Evolutionary conservation across 2,113 vertebrate genomes (phyloP).

Genomic region (Carollia perspicillata): DNA sequence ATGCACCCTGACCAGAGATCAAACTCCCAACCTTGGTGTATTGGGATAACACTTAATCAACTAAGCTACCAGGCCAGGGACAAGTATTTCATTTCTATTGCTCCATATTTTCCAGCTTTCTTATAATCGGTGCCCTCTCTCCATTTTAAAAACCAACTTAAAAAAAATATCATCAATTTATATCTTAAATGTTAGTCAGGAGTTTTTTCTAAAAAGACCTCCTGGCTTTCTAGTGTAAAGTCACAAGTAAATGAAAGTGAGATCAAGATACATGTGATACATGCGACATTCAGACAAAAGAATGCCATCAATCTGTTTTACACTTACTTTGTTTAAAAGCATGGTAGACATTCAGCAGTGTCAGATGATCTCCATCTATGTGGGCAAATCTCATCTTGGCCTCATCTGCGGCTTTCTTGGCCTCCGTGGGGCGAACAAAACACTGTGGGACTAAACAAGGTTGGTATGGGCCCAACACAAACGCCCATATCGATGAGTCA

Average conservation of each 20-base stretch:
- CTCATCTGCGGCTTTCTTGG: conserved; percentile 98
- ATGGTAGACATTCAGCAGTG: conserved; percentile 97
- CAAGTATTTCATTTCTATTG: not conserved
- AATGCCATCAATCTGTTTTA: conserved; percentile 30
- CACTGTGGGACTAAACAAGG: conserved; percentile 99
- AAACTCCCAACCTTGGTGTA: not conserved
- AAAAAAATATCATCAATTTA: not conserved
- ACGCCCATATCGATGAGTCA: conserved; percentile 99
- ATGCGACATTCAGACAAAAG: conserved; percentile 58
- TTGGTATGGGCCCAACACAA: conserved; percentile 99
- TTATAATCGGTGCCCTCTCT: not conserved
- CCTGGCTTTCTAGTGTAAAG: conserved; percentile 52
- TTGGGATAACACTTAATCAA: too few relatives aligned
- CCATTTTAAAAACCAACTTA: not conserved
- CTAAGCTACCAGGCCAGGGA: not conserved
- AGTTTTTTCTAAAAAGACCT: conserved; percentile 48
- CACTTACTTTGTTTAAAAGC: conserved; percentile 98
- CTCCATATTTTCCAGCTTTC: conserved; percentile 11
- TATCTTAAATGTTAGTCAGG: conserved; percentile 61
- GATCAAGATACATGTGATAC: conserved; percentile 42
- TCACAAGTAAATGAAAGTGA: conserved; percentile 64
- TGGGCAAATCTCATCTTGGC: conserved; percentile 99
- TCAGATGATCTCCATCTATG: conserved; percentile 99
- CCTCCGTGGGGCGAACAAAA: conserved; percentile 98
- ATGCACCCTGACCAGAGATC: too few relatives aligned